Conservation (phyloP, 2,797 vertebrate genomes). For the Rhynchotus rufescens region DNA sequence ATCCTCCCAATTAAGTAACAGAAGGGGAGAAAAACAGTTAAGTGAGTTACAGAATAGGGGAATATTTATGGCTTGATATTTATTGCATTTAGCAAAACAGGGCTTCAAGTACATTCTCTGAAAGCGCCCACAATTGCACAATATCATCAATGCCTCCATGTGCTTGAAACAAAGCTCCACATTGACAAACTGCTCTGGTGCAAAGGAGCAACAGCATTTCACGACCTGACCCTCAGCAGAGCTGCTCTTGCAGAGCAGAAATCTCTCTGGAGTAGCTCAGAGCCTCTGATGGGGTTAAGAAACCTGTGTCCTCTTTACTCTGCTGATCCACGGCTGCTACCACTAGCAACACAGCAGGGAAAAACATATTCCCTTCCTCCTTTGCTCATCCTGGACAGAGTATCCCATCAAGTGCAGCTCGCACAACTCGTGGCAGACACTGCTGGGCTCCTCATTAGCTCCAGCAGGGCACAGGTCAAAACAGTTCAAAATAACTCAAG, state of each 20-base stretch:
- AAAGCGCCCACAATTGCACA: background rate
- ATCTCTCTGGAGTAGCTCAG: background rate
- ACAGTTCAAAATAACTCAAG: background rate
- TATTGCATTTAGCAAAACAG: background rate
- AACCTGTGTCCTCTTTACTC: background rate
- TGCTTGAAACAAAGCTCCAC: background rate
- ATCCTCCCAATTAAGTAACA: background rate
- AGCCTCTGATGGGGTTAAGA: fast-evolving
- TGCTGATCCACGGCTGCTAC: background rate
- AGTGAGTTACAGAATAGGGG: background rate
- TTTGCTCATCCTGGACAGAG: background rate
- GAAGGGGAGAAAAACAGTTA: background rate
- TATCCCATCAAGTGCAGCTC: background rate
- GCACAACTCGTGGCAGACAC: background rate
- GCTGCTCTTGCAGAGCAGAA: background rate
- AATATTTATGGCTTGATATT: background rate
- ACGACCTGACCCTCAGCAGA: background rate
- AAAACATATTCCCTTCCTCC: background rate
- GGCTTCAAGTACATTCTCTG: fast-evolving
- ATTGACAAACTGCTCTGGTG: background rate
- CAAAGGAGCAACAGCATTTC: background rate
- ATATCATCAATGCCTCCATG: background rate
- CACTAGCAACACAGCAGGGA: background rate
- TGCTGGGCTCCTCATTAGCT: background rate
- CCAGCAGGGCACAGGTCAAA: background rate